Evolutionary conservation across 2,113 vertebrate genomes (phyloP).

Genomic region (Megaptera novaeangliae): DNA sequence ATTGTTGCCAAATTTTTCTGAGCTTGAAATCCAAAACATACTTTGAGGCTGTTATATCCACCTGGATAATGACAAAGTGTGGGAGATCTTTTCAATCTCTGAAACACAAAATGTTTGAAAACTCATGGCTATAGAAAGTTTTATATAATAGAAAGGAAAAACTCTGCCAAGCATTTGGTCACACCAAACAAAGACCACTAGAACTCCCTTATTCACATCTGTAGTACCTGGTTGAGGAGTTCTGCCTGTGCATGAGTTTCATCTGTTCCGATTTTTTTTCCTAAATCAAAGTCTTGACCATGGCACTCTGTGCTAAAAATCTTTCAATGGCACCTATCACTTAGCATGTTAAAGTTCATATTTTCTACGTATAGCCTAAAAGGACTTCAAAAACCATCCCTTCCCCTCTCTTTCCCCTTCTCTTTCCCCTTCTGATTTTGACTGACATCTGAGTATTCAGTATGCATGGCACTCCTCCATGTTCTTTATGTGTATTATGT

Average conservation of each 20-base stretch:
- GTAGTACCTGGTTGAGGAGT: background rate
- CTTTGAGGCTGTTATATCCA: background rate
- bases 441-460: background rate
- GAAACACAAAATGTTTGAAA: background rate
- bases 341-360: background rate
- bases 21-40: background rate
- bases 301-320: background rate
- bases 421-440: background rate
- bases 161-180: background rate
- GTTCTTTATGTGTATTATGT: background rate
- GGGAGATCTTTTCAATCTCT: background rate
- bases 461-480: background rate
- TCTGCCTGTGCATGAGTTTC: background rate
- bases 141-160: background rate
- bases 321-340: background rate
- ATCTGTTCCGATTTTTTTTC: background rate
- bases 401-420: fast-evolving
- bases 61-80: background rate
- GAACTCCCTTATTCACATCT: background rate
- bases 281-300: background rate
- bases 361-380: background rate
- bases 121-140: background rate
- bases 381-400: background rate
- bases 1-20: background rate
- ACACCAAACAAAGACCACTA: background rate